Percentiles rank a stretch among this genome's conserved stretches.
Evolutionary conservation across 2,888 invertebrate genomes (phyloP).

Genomic region (Parnassius smintheus): DNA sequence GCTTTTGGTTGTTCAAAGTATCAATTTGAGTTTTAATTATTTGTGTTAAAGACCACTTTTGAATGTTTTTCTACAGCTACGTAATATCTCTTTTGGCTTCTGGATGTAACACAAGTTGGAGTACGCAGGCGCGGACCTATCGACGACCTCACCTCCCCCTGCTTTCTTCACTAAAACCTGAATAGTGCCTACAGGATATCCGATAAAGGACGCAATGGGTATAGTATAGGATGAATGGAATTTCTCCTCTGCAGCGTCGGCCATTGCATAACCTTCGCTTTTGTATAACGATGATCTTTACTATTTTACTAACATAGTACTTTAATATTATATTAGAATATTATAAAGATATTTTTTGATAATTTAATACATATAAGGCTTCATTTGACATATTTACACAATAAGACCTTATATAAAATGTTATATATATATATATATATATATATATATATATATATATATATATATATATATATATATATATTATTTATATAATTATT

Average conservation of each 20-base stretch:
- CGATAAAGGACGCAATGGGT: slow-evolving; percentile 19
- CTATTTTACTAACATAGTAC: background rate
- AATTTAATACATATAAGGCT: too few species aligned
- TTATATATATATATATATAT: too few species aligned
- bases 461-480: too few species aligned
- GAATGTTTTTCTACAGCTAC: background rate
- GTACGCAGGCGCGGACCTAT: slow-evolving; percentile 23
- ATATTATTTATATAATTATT: too few species aligned
- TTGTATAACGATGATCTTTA: background rate
- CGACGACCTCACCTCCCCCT: slow-evolving; percentile 11
- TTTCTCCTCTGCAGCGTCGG: slow-evolving; percentile 5
- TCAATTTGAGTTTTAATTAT: background rate
- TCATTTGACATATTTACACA: too few species aligned
- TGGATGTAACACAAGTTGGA: background rate
- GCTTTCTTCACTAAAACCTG: slow-evolving; percentile 17
- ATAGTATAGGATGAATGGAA: slow-evolving; percentile 8
- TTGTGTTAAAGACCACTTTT: slow-evolving; percentile 2
- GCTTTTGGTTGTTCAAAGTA: background rate
- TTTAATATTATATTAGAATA: too few species aligned
- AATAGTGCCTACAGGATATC: slow-evolving; percentile 26
- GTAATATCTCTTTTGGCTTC: slow-evolving; percentile 6
- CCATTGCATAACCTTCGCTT: slow-evolving; percentile 6
- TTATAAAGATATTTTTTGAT: too few species aligned
- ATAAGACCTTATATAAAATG: too few species aligned
- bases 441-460: too few species aligned